Base-by-base conservation (phyloP, 2,888 invertebrate species). In the Leptarthrus brevirostris region DNA sequence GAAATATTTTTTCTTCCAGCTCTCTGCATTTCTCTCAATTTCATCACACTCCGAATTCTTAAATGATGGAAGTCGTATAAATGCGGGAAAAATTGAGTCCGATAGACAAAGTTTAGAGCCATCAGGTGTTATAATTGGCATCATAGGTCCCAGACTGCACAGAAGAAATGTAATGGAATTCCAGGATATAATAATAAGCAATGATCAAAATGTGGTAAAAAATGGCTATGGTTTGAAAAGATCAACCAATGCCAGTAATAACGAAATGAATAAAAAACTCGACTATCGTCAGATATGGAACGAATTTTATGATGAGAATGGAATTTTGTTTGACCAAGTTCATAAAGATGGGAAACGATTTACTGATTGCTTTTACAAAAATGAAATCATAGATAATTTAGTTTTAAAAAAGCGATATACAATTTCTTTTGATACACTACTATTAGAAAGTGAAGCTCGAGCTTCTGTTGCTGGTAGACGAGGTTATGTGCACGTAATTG, bases 401-500 rank as follows among this genome's bases (percentile, higher is more conserved):
- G 76, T 82, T 0, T 82, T 81, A 82, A 83, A 80, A 66, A 83
- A 82, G 76, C 83, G 90, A 36, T 81, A 89, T 52, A 83, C 86
- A 24, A 84, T 90, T 8, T 82, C 88, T 1, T 88, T 90, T 2
- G 92, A 92, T 77, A 87, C 88, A 8, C 84, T 90, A 24, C 80
- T 92, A 1, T 78, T 90, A 14, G 91, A 91, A 75, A 89, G 90
- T 0, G 87, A 90, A 74, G 82, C 84, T 0, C 84, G 91, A n/a
- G 90, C 89, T 0, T 81, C 81, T 12, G 83, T 83, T 0, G 84
- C 81, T 3, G 86, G 83, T 24, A 89, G 86, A 40, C 83, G 84
- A 5, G 91, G 90, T 0, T 91, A 87, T 77, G 78, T 92, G 0
- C 91, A 91, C 81, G 86, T 92, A 6, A 88, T 91, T 30, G 92